These are phyloP conservation scores for Drosophila asahinai DNA, from an alignment of 1,140 invertebrate species.

Conservation along the genomic window DNA sequence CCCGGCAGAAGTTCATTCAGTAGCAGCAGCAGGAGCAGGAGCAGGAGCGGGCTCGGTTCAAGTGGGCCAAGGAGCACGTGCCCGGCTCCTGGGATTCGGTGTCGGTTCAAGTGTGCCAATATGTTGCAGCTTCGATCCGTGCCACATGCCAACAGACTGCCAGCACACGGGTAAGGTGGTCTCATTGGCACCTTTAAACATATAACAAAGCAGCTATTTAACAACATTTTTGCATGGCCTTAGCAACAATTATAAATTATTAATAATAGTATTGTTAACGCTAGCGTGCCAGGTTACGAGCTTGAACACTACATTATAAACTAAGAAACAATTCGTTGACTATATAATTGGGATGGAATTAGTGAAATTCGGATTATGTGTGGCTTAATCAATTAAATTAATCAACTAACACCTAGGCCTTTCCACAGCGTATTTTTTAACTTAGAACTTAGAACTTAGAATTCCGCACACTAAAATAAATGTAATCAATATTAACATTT, in stretches of 20 bases:
- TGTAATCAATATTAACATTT: too few species aligned
- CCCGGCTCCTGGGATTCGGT: conserved; percentile 32
- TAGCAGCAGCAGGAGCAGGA: neutral
- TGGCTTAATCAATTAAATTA: neutral
- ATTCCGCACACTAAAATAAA: too few species aligned
- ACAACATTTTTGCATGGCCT: too few species aligned
- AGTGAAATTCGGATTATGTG: neutral
- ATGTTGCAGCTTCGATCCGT: conserved; percentile 69
- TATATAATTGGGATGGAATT: neutral
- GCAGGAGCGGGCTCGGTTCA: conserved; percentile 52
- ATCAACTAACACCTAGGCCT: neutral
- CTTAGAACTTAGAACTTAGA: too few species aligned
- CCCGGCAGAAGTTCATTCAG: conserved; percentile 35
- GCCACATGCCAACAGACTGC: conserved; percentile 61
- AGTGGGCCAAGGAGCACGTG: conserved; percentile 72
- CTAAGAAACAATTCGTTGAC: neutral
- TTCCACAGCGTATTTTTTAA: neutral
- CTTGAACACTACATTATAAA: too few species aligned
- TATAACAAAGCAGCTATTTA: too few species aligned
- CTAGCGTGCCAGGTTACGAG: too few species aligned
- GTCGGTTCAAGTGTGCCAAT: conserved; percentile 69
- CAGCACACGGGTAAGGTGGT: conserved; percentile 1
- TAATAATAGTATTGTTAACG: too few species aligned
- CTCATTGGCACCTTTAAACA: neutral
- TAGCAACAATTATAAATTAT: too few species aligned